These are phyloP conservation scores for Aphyosemion australe DNA, from an alignment of 2,113 vertebrate genomes.

Conservation along the genomic window DNA sequence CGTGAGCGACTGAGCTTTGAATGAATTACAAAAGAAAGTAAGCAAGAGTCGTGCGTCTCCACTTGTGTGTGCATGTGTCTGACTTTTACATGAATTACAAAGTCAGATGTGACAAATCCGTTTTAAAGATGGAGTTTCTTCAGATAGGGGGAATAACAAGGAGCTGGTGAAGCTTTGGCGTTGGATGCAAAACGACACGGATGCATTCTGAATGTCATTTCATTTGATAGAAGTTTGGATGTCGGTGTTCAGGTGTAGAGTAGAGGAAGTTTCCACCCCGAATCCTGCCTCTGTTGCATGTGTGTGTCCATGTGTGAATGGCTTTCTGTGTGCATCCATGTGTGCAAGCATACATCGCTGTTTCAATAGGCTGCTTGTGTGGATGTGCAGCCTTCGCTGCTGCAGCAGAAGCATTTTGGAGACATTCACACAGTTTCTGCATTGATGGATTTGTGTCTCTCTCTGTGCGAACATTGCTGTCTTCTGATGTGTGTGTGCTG, in stretches of 20 bases:
- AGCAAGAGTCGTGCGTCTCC: constrained; percentile 14
- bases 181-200: constrained; percentile 13
- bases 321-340: constrained; percentile 25
- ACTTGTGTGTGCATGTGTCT: not conserved
- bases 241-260: constrained; percentile 18
- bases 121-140: constrained; percentile 47
- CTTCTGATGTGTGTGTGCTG: constrained; percentile 1
- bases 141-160: constrained; percentile 54
- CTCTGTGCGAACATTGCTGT: constrained; percentile 3
- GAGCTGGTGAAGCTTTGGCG: constrained; percentile 21
- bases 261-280: constrained; percentile 15
- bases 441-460: constrained; percentile 4
- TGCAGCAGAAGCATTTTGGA: constrained; percentile 7
- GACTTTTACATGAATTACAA: constrained; percentile 55
- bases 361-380: constrained; percentile 51
- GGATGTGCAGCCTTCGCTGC: constrained; percentile 5
- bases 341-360: constrained; percentile 19
- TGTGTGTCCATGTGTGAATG: constrained; percentile 41
- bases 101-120: constrained; percentile 68
- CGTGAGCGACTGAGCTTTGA: constrained; percentile 31
- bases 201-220: constrained; percentile 31
- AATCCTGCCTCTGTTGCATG: constrained; percentile 27
- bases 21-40: constrained; percentile 42
- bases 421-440: not conserved
- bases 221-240: constrained; percentile 22